Conservation (phyloP, 1,140 invertebrate genomes). For the Scaptomyza pallida region DNA sequence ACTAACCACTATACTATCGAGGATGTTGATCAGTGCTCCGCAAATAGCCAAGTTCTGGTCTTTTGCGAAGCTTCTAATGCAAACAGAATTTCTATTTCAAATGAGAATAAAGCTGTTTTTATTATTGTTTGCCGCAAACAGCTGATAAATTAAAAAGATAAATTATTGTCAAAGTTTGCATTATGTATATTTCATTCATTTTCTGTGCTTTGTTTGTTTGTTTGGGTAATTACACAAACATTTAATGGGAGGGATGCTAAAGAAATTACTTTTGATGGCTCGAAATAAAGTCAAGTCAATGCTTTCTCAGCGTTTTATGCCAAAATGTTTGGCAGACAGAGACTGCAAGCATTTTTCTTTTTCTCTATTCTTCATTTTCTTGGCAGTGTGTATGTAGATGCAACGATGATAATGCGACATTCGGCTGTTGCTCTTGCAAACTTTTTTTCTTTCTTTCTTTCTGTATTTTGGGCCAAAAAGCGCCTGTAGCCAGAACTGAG, state of each 20-base stretch:
- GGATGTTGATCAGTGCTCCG: slow-evolving; percentile 50
- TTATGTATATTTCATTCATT: slow-evolving; percentile 23
- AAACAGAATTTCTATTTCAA: slow-evolving; percentile 8
- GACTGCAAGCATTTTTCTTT: slow-evolving; percentile 36
- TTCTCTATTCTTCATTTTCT: not conserved
- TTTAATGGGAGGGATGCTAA: slow-evolving; percentile 3
- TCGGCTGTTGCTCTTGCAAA: slow-evolving; percentile 22
- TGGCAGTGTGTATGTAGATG: slow-evolving; percentile 3
- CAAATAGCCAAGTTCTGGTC: slow-evolving; percentile 2
- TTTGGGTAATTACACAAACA: slow-evolving; percentile 44
- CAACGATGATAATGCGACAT: too few relatives aligned
- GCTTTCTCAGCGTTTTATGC: slow-evolving; percentile 15
- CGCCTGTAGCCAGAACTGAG: slow-evolving; percentile 20
- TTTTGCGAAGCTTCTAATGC: not conserved
- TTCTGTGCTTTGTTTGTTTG: not conserved
- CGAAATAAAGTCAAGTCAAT: slow-evolving; percentile 6
- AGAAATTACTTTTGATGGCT: slow-evolving; percentile 33
- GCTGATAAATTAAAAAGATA: slow-evolving; percentile 64
- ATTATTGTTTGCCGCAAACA: slow-evolving; percentile 27
- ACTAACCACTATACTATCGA: slow-evolving; percentile 85
- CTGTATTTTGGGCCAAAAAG: slow-evolving; percentile 22
- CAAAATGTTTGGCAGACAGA: slow-evolving; percentile 11
- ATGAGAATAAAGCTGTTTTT: slow-evolving; percentile 10
- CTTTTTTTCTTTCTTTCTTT: too few relatives aligned
- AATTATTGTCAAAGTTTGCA: slow-evolving; percentile 47